Percentiles rank a stretch among this genome's conserved stretches.
Conservation (phyloP, 1,140 invertebrate species). For the Papilio helenus region DNA sequence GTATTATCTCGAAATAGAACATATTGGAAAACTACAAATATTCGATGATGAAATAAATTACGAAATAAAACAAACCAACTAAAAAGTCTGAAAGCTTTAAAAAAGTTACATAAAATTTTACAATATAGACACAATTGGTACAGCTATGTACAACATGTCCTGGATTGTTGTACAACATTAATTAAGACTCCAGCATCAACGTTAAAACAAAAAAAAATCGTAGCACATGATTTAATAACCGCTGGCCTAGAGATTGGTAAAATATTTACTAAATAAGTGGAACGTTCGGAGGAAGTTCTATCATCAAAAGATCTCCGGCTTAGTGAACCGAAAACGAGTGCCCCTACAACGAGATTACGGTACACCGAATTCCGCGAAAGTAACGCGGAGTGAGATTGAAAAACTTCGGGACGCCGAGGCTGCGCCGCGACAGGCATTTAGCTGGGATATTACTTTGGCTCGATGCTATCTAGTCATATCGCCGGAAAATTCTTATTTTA, state of each 20-base stretch:
- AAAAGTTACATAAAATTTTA: neutral
- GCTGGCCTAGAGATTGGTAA: neutral
- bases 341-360: constrained; percentile 27
- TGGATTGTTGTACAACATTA: neutral
- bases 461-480: constrained; percentile 28
- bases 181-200: neutral
- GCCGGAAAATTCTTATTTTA: constrained; percentile 23
- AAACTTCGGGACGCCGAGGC: constrained; percentile 18
- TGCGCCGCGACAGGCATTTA: constrained; percentile 23
- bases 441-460: constrained; percentile 28
- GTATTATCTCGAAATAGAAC: constrained; percentile 26
- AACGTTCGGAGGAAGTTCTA: constrained; percentile 24
- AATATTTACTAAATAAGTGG: constrained; percentile 29
- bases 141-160: neutral
- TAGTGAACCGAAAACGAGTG: constrained; percentile 28
- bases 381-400: constrained; percentile 21
- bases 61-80: neutral
- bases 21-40: constrained; percentile 18
- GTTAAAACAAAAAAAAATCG: constrained; percentile 5
- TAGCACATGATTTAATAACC: constrained; percentile 16
- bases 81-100: neutral
- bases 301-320: constrained; percentile 24
- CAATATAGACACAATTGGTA: neutral
- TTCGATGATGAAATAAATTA: constrained; percentile 2
- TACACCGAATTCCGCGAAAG: constrained; percentile 24